A percentile compares a stretch with the other conserved stretches of the same genome.
Conservation (phyloP, 1,140 invertebrate species). For the Drosophila melanica region DNA sequence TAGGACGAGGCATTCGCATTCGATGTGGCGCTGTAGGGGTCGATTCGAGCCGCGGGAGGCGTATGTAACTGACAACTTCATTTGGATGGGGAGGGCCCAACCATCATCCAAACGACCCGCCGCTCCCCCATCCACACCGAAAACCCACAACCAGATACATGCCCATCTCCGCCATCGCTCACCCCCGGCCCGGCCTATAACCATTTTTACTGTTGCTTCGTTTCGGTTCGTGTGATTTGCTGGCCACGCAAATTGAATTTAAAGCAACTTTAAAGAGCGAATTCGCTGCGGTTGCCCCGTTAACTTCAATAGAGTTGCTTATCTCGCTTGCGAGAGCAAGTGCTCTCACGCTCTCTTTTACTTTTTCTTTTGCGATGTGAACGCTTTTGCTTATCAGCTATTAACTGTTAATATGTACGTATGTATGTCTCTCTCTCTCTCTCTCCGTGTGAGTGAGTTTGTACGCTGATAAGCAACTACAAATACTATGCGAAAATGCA, state of each 20-base stretch:
- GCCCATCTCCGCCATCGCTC: background rate
- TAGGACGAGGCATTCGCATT: constrained; percentile 50
- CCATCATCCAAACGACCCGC: background rate
- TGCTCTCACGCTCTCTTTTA: background rate
- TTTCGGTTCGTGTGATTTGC: constrained; percentile 32
- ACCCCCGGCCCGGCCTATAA: background rate
- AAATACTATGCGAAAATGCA: constrained; percentile 33
- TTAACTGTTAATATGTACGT: constrained; percentile 13
- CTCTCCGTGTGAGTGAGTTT: background rate
- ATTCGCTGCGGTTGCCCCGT: constrained; percentile 25
- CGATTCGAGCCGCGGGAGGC: constrained; percentile 48
- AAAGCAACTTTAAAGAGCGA: constrained; percentile 35
- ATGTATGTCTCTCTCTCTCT: no score
- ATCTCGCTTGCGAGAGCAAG: background rate
- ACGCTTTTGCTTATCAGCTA: constrained; percentile 24
- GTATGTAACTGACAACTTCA: constrained; percentile 69
- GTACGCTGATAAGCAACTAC: constrained; percentile 46
- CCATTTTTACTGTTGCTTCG: constrained; percentile 15
- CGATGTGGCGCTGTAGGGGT: constrained; percentile 45
- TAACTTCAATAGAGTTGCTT: constrained; percentile 6
- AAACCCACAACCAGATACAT: background rate
- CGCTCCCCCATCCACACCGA: background rate
- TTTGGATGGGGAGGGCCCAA: constrained; percentile 29
- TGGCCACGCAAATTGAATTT: constrained; percentile 48
- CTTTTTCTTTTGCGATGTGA: background rate